Percentiles rank a stretch among this genome's conserved stretches.
Evolutionary conservation across 2,888 invertebrate genomes (phyloP).

Genomic region (Pyralis farinalis): DNA sequence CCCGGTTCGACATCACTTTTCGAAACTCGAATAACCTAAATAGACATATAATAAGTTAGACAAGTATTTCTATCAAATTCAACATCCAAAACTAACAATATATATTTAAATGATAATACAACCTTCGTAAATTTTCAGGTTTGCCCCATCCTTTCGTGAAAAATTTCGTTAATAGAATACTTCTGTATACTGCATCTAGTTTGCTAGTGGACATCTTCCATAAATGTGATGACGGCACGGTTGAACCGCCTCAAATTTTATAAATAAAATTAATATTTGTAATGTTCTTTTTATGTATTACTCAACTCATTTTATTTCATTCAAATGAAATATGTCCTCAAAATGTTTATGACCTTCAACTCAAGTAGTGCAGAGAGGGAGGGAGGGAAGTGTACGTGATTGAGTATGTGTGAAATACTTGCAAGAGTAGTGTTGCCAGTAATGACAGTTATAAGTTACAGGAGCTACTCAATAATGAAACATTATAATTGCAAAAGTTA

Average conservation of each 20-base stretch:
- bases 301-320: conserved; percentile 11
- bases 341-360: too few species aligned
- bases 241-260: conserved; percentile 1
- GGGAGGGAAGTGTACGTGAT: too few species aligned
- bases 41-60: too few species aligned
- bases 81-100: too few species aligned
- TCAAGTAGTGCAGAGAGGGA: too few species aligned
- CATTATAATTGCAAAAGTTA: too few species aligned
- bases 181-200: conserved; percentile 91
- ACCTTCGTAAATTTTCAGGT: conserved; percentile 94
- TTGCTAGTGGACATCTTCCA: conserved; percentile 81
- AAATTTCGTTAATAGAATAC: conserved; percentile 92
- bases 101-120: conserved; percentile 17
- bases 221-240: conserved; percentile 23
- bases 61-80: too few species aligned
- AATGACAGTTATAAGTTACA: too few species aligned
- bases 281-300: conserved; percentile 7
- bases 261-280: conserved; percentile 7
- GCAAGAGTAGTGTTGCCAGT: too few species aligned
- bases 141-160: conserved; percentile 99
- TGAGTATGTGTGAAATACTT: too few species aligned
- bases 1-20: conserved; percentile 91
- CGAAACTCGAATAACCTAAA: conserved; percentile 95
- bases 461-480: too few species aligned
- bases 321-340: too few species aligned